phyloP scores from a whole-genome alignment of 2,797 vertebrate species.

The Myiotriccus ornatus region DNA sequence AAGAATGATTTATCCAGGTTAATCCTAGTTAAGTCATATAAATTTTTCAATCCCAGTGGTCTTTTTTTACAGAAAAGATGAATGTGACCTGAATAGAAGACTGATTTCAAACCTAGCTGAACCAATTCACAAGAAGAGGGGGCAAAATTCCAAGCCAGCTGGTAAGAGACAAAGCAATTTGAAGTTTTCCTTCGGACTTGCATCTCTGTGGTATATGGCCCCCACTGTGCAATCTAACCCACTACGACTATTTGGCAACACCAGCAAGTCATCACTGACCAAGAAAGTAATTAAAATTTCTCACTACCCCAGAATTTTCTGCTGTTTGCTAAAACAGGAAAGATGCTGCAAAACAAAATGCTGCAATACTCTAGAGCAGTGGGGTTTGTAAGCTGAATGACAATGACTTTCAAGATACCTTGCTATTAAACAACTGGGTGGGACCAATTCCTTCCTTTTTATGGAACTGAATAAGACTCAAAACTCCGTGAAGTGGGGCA shows the following conservation, averaged over 20 bases:
- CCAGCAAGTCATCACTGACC: not conserved
- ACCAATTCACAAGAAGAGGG: not conserved
- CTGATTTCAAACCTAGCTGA: not conserved
- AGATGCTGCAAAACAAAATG: not conserved
- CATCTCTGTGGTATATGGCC: not conserved
- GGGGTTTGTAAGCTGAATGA: not conserved
- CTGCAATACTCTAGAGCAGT: not conserved
- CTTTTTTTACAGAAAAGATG: not conserved
- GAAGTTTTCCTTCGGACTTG: not conserved
- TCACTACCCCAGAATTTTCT: not conserved
- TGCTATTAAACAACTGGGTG: not conserved
- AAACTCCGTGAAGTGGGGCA: not conserved
- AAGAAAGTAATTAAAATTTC: slow-evolving; percentile 36
- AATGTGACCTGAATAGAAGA: slow-evolving; percentile 22
- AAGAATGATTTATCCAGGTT: slow-evolving; percentile 52
- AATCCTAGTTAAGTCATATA: slow-evolving; percentile 48
- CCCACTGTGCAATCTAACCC: not conserved
- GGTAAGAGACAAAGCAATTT: not conserved
- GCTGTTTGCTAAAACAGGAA: not conserved
- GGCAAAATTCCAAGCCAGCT: not conserved
- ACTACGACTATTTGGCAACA: not conserved
- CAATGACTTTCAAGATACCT: not conserved
- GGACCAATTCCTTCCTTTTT: not conserved
- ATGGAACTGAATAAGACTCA: not conserved
- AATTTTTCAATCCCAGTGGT: slow-evolving; percentile 31